Evolutionary conservation across 1,140 invertebrate species (phyloP).

Genomic region (Drosophila triauraria): DNA sequence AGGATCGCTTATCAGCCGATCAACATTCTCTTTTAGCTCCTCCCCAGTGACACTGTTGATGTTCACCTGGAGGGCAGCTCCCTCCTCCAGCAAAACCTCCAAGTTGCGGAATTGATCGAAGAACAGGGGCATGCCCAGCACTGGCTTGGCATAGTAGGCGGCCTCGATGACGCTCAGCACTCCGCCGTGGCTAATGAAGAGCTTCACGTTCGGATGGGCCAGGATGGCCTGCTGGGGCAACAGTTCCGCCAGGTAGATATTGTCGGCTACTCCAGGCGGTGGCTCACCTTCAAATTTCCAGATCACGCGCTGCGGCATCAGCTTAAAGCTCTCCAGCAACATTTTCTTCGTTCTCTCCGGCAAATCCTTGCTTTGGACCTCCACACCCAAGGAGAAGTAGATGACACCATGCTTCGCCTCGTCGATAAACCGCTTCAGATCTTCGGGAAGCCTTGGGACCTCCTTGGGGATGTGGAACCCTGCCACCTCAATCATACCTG

Average conservation of each 20-base stretch:
- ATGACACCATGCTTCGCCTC: constrained; percentile 86
- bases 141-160: constrained; percentile 88
- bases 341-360: constrained; percentile 85
- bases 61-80: constrained; percentile 78
- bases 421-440: constrained; percentile 86
- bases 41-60: constrained; percentile 33
- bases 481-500: constrained; percentile 63
- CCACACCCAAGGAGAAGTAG: constrained; percentile 88
- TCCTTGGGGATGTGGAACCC: constrained; percentile 85
- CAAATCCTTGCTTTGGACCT: constrained; percentile 86
- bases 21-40: constrained; percentile 30
- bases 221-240: constrained; percentile 90
- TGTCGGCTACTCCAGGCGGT: constrained; percentile 86
- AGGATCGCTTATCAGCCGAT: constrained; percentile 47
- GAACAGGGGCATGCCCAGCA: constrained; percentile 89
- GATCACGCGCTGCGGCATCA: constrained; percentile 87
- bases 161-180: constrained; percentile 89
- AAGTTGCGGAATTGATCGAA: constrained; percentile 88
- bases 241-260: constrained; percentile 88
- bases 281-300: constrained; percentile 89
- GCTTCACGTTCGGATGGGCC: constrained; percentile 89
- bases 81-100: constrained; percentile 82
- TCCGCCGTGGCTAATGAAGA: constrained; percentile 91
- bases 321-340: constrained; percentile 86
- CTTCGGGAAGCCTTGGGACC: constrained; percentile 77